Conservation (phyloP, 1,140 invertebrate genomes). For the Drosophila miranda region DNA sequence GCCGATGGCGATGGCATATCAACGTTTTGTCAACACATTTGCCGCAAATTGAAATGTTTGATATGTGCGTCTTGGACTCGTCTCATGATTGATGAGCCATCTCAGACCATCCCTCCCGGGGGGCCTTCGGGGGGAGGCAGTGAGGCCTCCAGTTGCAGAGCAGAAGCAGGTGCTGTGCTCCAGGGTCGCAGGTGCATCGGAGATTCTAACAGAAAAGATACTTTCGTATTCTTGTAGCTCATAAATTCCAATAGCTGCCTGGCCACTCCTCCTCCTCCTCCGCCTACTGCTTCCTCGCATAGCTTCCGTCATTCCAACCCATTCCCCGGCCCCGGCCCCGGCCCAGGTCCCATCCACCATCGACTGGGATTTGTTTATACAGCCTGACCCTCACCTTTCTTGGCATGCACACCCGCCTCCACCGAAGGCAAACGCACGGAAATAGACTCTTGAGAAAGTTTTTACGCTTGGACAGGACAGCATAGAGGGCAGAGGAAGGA, state of each 20-base stretch:
- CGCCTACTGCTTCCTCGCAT: no score
- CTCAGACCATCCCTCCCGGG: background rate
- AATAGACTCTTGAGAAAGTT: slow-evolving; percentile 29
- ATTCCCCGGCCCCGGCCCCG: slow-evolving; percentile 10
- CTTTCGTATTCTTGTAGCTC: slow-evolving; percentile 27
- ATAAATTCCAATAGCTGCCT: slow-evolving; percentile 33
- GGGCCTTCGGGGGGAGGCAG: no score
- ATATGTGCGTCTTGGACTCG: slow-evolving; percentile 24
- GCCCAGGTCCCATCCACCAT: slow-evolving; percentile 2
- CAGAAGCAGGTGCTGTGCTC: background rate
- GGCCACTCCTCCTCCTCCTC: slow-evolving; percentile 7
- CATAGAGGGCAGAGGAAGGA: no score
- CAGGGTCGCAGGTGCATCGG: background rate
- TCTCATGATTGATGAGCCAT: slow-evolving; percentile 41
- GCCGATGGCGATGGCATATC: slow-evolving; percentile 20
- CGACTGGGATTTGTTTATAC: slow-evolving; percentile 37
- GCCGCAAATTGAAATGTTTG: slow-evolving; percentile 51
- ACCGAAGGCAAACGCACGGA: slow-evolving; percentile 7
- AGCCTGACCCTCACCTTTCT: slow-evolving; percentile 29
- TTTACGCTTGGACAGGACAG: background rate
- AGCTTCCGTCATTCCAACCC: background rate
- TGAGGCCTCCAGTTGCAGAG: no score
- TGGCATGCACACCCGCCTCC: no score
- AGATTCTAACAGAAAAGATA: background rate
- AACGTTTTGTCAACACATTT: slow-evolving; percentile 52